Percentiles rank a stretch among this genome's conserved stretches.
Conservation (phyloP, 1,140 invertebrate genomes). For the Trichonephila clavata region DNA sequence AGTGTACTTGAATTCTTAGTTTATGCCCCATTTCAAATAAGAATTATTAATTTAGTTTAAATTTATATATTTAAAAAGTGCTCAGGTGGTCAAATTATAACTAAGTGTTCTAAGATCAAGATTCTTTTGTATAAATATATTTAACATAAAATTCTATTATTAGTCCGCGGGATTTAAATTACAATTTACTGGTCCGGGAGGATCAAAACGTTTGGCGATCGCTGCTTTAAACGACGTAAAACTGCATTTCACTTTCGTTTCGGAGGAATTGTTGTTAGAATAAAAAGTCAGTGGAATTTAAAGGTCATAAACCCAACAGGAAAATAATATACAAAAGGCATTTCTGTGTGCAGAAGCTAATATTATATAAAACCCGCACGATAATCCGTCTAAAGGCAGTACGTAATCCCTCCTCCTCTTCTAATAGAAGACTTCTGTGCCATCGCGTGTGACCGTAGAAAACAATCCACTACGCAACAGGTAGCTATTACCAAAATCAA, state of each 20-base stretch:
- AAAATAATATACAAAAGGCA: background rate
- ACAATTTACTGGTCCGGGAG: no score
- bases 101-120: no score
- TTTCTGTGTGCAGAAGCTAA: background rate
- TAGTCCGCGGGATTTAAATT: no score
- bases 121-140: no score
- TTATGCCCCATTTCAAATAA: no score
- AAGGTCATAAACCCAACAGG: background rate
- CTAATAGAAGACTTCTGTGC: background rate
- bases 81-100: no score
- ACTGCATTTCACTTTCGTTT: background rate
- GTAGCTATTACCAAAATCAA: background rate
- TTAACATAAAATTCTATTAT: no score
- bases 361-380: conserved; percentile 14
- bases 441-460: conserved; percentile 70
- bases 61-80: no score
- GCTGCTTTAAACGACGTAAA: background rate
- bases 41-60: no score
- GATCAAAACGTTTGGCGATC: no score
- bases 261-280: background rate
- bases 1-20: no score
- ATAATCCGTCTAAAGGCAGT: conserved; percentile 39
- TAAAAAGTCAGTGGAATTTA: background rate
- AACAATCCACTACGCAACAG: background rate
- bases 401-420: background rate